A percentile compares a stretch with the other conserved stretches of the same genome.
phyloP scores from a whole-genome alignment of 2,113 vertebrate species.

The Petroica traversi region DNA sequence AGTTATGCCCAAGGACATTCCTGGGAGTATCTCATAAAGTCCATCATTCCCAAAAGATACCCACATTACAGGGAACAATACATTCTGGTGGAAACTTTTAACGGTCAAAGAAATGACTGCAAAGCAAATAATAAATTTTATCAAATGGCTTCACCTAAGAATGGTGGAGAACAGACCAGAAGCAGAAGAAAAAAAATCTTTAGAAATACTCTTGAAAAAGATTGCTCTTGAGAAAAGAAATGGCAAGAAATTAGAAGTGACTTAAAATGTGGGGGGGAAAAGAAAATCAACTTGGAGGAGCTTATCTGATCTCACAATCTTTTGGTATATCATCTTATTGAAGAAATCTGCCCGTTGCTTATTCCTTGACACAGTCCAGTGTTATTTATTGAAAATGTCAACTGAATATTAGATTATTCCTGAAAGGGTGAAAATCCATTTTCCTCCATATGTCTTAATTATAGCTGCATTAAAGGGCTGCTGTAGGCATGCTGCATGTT shows the following conservation, averaged over 20 bases:
- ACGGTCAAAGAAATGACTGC: neutral
- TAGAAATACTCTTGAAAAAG: too few species aligned
- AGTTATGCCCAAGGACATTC: neutral
- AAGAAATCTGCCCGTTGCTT: neutral
- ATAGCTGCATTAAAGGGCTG: neutral
- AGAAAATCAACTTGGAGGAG: neutral
- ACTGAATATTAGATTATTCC: neutral
- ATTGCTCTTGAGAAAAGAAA: neutral
- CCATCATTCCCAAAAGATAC: neutral
- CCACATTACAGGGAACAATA: neutral
- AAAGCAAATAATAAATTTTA: neutral
- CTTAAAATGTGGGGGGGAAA: rapidly evolving
- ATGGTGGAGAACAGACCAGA: neutral
- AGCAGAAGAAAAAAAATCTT: neutral
- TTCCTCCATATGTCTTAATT: neutral
- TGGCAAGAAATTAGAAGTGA: neutral
- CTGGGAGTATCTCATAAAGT: neutral
- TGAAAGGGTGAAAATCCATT: neutral
- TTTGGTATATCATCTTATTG: neutral
- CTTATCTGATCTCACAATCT: neutral
- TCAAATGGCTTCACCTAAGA: neutral
- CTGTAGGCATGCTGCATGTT: neutral
- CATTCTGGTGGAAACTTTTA: neutral
- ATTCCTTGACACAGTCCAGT: neutral
- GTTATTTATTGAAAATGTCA: neutral